phyloP scores from a whole-genome alignment of 2,888 invertebrate genomes.

The Epistrophella euchroma region DNA sequence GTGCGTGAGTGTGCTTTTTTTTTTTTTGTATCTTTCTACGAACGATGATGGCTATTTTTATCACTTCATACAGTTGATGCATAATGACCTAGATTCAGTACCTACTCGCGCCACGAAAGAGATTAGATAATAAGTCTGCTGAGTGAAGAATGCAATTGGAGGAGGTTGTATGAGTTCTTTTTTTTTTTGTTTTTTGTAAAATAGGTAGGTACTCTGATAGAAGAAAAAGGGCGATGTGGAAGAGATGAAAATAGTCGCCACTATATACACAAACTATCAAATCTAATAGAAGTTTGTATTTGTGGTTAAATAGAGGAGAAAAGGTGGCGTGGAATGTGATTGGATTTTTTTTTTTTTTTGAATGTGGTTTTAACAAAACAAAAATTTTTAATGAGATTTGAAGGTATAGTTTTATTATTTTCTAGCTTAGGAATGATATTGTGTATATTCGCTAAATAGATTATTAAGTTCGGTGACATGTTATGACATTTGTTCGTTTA shows the following conservation, averaged over 20 bases:
- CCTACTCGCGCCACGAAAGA: constrained; percentile 68
- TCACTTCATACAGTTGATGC: constrained; percentile 76
- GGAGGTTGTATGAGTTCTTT: constrained; percentile 47
- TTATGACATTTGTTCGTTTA: no score
- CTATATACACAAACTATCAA: background rate
- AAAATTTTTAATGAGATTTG: constrained; percentile 15
- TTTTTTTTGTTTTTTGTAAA: background rate
- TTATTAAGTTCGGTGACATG: no score
- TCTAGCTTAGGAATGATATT: no score
- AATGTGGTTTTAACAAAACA: background rate
- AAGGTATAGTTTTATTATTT: constrained; percentile 7
- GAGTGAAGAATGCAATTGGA: constrained; percentile 74
- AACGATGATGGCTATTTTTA: constrained; percentile 71
- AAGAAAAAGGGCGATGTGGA: constrained; percentile 57
- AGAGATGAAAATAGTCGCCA: constrained; percentile 43
- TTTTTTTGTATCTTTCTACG: constrained; percentile 53
- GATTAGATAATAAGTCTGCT: constrained; percentile 76
- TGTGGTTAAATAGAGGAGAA: constrained; percentile 22
- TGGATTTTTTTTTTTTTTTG: background rate
- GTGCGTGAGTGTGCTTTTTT: constrained; percentile 43
- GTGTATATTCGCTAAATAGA: no score
- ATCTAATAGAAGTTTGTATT: background rate
- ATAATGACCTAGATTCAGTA: constrained; percentile 75
- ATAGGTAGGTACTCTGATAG: background rate
- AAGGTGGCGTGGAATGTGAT: constrained; percentile 18